Conservation (phyloP, 2,888 invertebrate species). For the Volucella bombylans region DNA sequence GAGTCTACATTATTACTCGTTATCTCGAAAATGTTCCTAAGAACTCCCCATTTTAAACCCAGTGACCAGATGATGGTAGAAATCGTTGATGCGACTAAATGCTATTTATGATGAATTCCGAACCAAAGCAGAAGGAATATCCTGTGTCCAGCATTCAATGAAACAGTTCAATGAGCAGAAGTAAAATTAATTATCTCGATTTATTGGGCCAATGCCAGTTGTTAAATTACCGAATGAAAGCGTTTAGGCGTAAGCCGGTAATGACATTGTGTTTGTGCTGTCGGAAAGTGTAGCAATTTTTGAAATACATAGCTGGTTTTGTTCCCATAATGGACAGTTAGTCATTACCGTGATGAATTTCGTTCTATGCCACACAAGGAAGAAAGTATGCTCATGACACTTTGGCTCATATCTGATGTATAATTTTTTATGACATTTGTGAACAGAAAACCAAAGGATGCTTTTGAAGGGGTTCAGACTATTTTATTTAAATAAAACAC, state of each 20-base stretch:
- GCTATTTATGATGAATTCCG: slow-evolving; percentile 18
- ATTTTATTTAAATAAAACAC: too few species aligned
- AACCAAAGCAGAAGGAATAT: not conserved
- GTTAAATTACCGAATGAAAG: slow-evolving; percentile 5
- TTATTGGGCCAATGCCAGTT: slow-evolving; percentile 19
- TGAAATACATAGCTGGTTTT: not conserved
- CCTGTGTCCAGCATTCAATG: slow-evolving; percentile 4
- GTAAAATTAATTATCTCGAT: slow-evolving; percentile 29
- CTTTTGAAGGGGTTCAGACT: too few species aligned
- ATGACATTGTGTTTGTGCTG: not conserved
- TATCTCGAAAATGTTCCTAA: too few species aligned
- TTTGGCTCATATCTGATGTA: too few species aligned
- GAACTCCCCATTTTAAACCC: too few species aligned
- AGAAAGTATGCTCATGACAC: too few species aligned
- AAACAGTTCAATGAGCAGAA: not conserved
- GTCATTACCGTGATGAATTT: too few species aligned
- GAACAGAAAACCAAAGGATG: too few species aligned
- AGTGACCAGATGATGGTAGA: not conserved
- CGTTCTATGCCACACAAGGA: too few species aligned
- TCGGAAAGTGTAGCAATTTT: not conserved
- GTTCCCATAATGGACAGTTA: not conserved
- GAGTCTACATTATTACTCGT: too few species aligned
- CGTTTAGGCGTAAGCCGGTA: slow-evolving; percentile 3
- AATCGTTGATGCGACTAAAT: slow-evolving; percentile 24
- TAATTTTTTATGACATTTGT: too few species aligned